phyloP scores from a whole-genome alignment of 2,888 invertebrate genomes.

The Xiphydria camelus region DNA sequence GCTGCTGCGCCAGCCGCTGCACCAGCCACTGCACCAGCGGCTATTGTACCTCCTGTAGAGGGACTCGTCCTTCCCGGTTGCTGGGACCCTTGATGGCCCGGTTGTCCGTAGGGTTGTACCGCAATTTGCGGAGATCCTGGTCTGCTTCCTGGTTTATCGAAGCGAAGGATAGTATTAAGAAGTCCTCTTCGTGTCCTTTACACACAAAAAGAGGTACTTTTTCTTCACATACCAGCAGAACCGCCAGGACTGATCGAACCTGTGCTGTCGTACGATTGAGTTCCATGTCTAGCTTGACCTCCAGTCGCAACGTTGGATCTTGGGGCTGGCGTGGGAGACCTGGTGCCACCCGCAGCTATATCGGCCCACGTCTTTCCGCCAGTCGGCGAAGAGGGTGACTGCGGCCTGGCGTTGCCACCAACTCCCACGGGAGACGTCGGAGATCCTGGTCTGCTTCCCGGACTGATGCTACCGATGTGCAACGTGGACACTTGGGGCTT shows the following conservation, averaged over 20 bases:
- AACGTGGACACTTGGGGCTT: conserved; percentile 10
- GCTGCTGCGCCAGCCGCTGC: conserved; percentile 25
- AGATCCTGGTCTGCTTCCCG: conserved; percentile 16
- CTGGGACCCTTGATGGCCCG: conserved; percentile 11
- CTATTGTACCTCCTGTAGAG: conserved; percentile 22
- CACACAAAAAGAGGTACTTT: too few species aligned
- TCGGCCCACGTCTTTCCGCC: conserved; percentile 40
- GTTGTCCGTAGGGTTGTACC: conserved; percentile 14
- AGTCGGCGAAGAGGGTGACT: conserved; percentile 16
- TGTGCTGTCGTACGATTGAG: too few species aligned
- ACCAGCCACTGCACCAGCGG: conserved; percentile 26
- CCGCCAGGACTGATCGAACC: conserved; percentile 4
- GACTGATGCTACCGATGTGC: conserved; percentile 13
- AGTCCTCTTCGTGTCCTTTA: too few species aligned
- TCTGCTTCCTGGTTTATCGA: too few species aligned
- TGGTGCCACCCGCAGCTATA: conserved; percentile 35
- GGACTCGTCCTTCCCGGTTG: conserved; percentile 7
- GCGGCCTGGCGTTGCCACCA: conserved; percentile 7
- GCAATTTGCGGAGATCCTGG: conserved; percentile 25
- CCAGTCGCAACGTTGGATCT: conserved; percentile 1
- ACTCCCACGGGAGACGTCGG: conserved; percentile 8
- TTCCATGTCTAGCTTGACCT: conserved; percentile 1
- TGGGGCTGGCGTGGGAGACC: conserved; percentile 27
- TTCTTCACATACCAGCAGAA: too few species aligned
- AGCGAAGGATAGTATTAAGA: too few species aligned